These are phyloP conservation scores for Hypotaenidia okinawae DNA, from an alignment of 2,797 vertebrate genomes.

Conservation along the genomic window DNA sequence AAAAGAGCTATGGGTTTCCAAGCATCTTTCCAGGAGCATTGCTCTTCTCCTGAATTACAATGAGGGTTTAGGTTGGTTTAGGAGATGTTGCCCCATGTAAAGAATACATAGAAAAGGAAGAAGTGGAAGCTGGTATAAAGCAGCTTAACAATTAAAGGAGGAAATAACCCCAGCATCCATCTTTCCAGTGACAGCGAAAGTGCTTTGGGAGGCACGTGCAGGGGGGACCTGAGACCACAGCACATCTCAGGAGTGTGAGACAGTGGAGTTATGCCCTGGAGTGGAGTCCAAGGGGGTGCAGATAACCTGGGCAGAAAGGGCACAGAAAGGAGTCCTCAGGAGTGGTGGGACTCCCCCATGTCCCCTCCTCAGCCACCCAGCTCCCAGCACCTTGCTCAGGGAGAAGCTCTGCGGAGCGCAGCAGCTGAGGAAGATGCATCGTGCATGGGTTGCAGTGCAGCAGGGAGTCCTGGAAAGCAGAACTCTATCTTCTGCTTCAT, in stretches of 20 bases:
- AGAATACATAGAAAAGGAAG: background rate
- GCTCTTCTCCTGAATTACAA: background rate
- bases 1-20: background rate
- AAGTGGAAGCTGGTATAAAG: background rate
- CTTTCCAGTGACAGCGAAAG: background rate
- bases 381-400: background rate
- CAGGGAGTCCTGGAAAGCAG: background rate
- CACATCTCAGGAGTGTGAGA: background rate
- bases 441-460: background rate
- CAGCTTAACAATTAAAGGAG: background rate
- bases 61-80: background rate
- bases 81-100: background rate
- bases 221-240: background rate
- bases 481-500: background rate
- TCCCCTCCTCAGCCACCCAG: background rate
- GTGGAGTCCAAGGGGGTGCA: background rate
- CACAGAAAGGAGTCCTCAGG: background rate
- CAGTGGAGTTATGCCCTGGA: background rate
- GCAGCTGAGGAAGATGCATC: background rate
- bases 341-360: fast-evolving
- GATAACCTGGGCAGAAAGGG: background rate
- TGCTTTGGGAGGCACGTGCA: background rate
- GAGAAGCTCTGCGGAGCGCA: background rate
- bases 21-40: background rate
- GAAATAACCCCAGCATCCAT: background rate